Base-by-base conservation (phyloP, 2,797 vertebrate species). In the Petrocephalus schoutedeni region DNA sequence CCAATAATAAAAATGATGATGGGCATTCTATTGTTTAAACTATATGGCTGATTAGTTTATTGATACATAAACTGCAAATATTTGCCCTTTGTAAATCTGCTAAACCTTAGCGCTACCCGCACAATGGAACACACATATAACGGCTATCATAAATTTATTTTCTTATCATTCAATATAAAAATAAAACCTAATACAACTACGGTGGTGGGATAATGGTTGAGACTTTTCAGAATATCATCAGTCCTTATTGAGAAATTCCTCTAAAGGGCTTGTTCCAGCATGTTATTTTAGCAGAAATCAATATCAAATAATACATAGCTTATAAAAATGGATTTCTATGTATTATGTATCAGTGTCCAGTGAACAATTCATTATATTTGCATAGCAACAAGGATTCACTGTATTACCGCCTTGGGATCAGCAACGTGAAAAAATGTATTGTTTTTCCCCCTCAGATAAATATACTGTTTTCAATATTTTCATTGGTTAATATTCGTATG, bases 11-110 rank as follows among this genome's bases (percentile, higher is more conserved):
- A 23, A 54, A 88, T 86, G 85, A 87, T 74, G 59, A 87, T 90
- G 91, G 91, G 91, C 91, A 93, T 91, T 90, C 91, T 89, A 87
- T 91, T 92, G 8, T 90, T 91, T 83, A 86, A 61, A 90, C 85
- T 89, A 74, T 84, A 82, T 57, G 91, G 92, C 91, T 89, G 87
- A 88, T 84, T 88, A 89, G 86, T 86, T 90, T 90, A 80, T 93
- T 91, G 92, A 89, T 84, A 54, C 51, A 57, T 16, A 57, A 28
- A 16, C 5, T 85, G 83, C 54, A 85, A 85, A 85, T n/a, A 56
- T 32, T 85, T 85, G 49, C 83, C 14, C 23, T 56, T 19, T 21
- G 36, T 80, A 80, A 45, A 77, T 14, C 71, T 45, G 14, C 71
- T 77, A n/a, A 49, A 80, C 2, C n/a, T 41, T 80, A 10, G n/a